phyloP scores from a whole-genome alignment of 2,888 invertebrate genomes.

The Nemotelus pantherinus region DNA sequence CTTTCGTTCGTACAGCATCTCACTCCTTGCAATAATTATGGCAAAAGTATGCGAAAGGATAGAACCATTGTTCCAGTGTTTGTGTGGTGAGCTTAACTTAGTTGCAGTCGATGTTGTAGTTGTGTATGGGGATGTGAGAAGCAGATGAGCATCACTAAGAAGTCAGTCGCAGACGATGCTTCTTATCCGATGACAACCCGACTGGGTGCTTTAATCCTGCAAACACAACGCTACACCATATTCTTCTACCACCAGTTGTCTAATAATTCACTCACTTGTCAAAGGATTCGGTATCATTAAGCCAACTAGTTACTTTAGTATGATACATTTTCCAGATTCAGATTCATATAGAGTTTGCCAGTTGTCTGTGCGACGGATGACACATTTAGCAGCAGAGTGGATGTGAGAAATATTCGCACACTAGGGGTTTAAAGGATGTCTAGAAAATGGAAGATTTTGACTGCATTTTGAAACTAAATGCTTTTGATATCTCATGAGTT shows the following conservation, averaged over 20 bases:
- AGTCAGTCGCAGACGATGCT: slow-evolving; percentile 7
- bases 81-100: too few relatives aligned
- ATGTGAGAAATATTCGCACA: too few relatives aligned
- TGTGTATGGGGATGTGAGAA: not conserved
- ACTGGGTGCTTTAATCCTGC: slow-evolving; percentile 25
- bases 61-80: not conserved
- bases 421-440: too few relatives aligned
- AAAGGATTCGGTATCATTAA: slow-evolving; percentile 36
- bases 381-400: too few relatives aligned
- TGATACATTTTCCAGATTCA: not conserved
- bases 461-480: too few relatives aligned
- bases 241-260: slow-evolving; percentile 33
- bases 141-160: slow-evolving; percentile 17
- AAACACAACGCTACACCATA: slow-evolving; percentile 24
- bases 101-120: too few relatives aligned
- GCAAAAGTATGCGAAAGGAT: slow-evolving; percentile 14
- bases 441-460: too few relatives aligned
- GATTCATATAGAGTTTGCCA: too few relatives aligned
- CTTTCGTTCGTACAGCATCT: not conserved
- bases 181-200: slow-evolving; percentile 41
- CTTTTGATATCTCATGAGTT: too few relatives aligned
- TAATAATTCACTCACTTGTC: slow-evolving; percentile 45
- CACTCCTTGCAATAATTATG: slow-evolving; percentile 24
- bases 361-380: too few relatives aligned
- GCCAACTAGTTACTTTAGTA: not conserved